Percentiles rank a stretch among this genome's conserved stretches.
These are phyloP conservation scores for Sylvietta virens DNA, from an alignment of 2,113 vertebrate genomes.

Conservation along the genomic window DNA sequence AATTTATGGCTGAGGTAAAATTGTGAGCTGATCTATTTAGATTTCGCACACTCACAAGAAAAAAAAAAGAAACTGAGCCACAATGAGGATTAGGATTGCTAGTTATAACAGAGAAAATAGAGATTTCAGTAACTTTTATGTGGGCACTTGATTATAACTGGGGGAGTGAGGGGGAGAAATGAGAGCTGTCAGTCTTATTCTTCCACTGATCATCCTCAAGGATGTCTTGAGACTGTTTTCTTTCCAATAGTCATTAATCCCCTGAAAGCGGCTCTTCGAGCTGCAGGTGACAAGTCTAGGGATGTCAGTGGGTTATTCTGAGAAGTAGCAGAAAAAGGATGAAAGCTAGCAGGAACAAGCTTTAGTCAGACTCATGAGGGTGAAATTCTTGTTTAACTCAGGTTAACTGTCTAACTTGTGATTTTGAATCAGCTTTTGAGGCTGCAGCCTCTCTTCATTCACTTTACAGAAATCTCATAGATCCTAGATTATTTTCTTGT, in stretches of 20 bases:
- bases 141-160: not conserved
- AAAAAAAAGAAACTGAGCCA: not conserved
- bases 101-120: not conserved
- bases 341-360: not conserved
- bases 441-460: not conserved
- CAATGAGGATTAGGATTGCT: not conserved
- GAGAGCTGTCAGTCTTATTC: not conserved
- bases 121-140: not conserved
- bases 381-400: not conserved
- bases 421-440: not conserved
- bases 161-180: not conserved
- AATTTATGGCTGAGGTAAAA: not conserved
- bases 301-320: too few relatives aligned
- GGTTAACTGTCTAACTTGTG: not conserved
- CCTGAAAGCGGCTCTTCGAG: not conserved
- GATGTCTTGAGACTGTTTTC: not conserved
- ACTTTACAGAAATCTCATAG: not conserved
- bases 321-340: not conserved
- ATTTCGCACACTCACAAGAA: not conserved
- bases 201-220: not conserved
- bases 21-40: not conserved
- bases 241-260: not conserved
- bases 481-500: not conserved
- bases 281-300: not conserved
- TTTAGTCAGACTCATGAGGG: not conserved